These are phyloP conservation scores for Drosophila trapezifrons DNA, from an alignment of 1,140 invertebrate genomes.

Conservation along the genomic window DNA sequence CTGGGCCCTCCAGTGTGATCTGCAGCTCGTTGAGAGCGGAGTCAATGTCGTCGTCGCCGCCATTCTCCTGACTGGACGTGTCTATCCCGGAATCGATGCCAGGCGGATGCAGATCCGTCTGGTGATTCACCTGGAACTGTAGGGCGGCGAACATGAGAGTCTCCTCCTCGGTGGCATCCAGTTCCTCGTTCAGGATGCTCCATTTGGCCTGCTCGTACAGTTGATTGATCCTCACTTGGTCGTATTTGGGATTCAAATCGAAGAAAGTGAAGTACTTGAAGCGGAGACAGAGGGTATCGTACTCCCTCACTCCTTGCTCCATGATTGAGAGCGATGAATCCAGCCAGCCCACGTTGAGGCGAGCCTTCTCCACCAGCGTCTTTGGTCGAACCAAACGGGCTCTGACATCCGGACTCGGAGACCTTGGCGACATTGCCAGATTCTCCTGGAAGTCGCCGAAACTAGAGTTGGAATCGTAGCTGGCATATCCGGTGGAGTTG, in stretches of 20 bases:
- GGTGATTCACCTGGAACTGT: slow-evolving; percentile 97
- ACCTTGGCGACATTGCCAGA: slow-evolving; percentile 91
- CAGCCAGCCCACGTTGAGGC: slow-evolving; percentile 98
- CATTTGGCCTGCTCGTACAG: slow-evolving; percentile 99
- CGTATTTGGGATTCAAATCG: slow-evolving; percentile 97
- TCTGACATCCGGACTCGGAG: slow-evolving; percentile 91
- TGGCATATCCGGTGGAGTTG: slow-evolving; percentile 70
- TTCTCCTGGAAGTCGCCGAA: slow-evolving; percentile 90
- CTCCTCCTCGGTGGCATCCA: slow-evolving; percentile 99
- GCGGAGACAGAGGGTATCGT: slow-evolving; percentile 93
- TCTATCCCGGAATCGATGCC: slow-evolving; percentile 80
- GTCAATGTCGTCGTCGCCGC: slow-evolving; percentile 90
- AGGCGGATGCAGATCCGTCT: slow-evolving; percentile 89
- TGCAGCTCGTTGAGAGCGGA: slow-evolving; percentile 94
- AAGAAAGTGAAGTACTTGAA: slow-evolving; percentile 98
- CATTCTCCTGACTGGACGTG: slow-evolving; percentile 79
- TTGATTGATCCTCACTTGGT: slow-evolving; percentile 98
- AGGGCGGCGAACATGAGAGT: slow-evolving; percentile 99
- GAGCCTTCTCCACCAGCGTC: slow-evolving; percentile 95
- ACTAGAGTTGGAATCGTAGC: slow-evolving; percentile 83
- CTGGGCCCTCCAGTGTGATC: slow-evolving; percentile 91
- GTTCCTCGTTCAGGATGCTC: slow-evolving; percentile 98
- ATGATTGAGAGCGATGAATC: slow-evolving; percentile 99
- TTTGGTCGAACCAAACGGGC: slow-evolving; percentile 93
- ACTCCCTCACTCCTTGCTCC: slow-evolving; percentile 98